A percentile compares a stretch with the other conserved stretches of the same genome.
phyloP scores from a whole-genome alignment of 2,888 invertebrate species.

The Polydrusus tereticollis region DNA sequence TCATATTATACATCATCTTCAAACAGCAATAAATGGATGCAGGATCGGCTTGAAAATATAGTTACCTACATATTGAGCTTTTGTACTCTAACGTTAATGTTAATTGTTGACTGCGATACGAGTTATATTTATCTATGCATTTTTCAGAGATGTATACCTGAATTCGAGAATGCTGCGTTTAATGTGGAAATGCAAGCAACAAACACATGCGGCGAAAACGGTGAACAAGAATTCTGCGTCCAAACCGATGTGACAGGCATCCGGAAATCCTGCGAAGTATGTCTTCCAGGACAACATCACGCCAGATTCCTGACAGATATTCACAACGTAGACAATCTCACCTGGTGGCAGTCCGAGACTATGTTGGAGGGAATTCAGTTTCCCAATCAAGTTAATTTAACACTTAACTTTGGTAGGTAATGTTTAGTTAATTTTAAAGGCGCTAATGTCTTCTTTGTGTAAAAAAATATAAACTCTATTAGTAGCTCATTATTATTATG shows the following conservation, averaged over 20 bases:
- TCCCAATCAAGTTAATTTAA: conserved; percentile 91
- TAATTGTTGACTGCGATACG: too few relatives aligned
- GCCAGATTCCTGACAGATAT: conserved; percentile 90
- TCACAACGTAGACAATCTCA: conserved; percentile 89
- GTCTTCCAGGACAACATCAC: conserved; percentile 79
- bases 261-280: conserved; percentile 84
- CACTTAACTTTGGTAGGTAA: conserved; percentile 58
- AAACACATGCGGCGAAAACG: conserved; percentile 93
- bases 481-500: too few relatives aligned
- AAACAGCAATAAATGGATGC: too few relatives aligned
- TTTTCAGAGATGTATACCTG: conserved; percentile 90
- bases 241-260: conserved; percentile 85
- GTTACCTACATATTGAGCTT: too few relatives aligned
- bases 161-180: conserved; percentile 97
- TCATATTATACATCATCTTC: too few relatives aligned
- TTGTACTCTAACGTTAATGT: too few relatives aligned
- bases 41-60: too few relatives aligned
- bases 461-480: too few relatives aligned
- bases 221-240: conserved; percentile 86
- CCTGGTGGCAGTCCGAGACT: conserved; percentile 99
- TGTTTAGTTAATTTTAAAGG: not conserved
- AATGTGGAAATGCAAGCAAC: conserved; percentile 90
- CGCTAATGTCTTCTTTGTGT: too few relatives aligned
- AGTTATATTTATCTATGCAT: not conserved
- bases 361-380: conserved; percentile 95